Evolutionary conservation across 2,888 invertebrate genomes (phyloP).

Genomic region (Euplagia quadripunctaria): DNA sequence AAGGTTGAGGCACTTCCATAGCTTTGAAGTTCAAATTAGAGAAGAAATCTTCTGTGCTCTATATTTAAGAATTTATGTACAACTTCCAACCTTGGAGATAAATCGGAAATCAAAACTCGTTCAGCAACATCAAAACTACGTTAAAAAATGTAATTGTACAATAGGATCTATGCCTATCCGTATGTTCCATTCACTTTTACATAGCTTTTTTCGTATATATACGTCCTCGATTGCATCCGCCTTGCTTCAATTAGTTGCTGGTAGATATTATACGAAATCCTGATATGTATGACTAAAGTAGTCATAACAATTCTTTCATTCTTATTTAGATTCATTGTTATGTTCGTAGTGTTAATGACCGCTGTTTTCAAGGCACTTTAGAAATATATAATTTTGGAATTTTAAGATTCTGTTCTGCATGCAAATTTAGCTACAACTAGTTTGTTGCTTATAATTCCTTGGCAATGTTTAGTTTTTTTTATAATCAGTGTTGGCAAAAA

Average conservation of each 20-base stretch:
- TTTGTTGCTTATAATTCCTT: neutral
- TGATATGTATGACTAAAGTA: constrained; percentile 21
- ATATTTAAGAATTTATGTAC: neutral
- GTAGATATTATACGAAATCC: constrained; percentile 7
- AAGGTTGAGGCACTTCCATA: too few species aligned
- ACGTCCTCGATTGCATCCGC: constrained; percentile 70
- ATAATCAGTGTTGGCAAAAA: neutral
- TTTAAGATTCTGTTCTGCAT: neutral
- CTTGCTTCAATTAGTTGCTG: constrained; percentile 33
- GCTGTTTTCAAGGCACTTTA: constrained; percentile 10
- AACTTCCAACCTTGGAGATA: neutral
- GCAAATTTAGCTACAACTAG: neutral
- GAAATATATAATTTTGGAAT: neutral
- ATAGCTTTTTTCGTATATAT: constrained; percentile 60
- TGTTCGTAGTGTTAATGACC: constrained; percentile 45
- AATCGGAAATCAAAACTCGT: constrained; percentile 56
- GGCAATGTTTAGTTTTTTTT: neutral
- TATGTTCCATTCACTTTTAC: constrained; percentile 68
- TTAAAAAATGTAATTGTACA: constrained; percentile 61
- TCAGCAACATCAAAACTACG: constrained; percentile 57
- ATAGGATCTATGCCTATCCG: constrained; percentile 58
- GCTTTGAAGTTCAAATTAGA: too few species aligned
- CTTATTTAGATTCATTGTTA: constrained; percentile 45
- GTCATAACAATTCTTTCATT: constrained; percentile 28
- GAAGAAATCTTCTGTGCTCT: too few species aligned